Evolutionary conservation across 2,113 vertebrate genomes (phyloP), one percentile per base, ranked within the genome.

Genomic region (Ochotona curzoniae): DNA sequence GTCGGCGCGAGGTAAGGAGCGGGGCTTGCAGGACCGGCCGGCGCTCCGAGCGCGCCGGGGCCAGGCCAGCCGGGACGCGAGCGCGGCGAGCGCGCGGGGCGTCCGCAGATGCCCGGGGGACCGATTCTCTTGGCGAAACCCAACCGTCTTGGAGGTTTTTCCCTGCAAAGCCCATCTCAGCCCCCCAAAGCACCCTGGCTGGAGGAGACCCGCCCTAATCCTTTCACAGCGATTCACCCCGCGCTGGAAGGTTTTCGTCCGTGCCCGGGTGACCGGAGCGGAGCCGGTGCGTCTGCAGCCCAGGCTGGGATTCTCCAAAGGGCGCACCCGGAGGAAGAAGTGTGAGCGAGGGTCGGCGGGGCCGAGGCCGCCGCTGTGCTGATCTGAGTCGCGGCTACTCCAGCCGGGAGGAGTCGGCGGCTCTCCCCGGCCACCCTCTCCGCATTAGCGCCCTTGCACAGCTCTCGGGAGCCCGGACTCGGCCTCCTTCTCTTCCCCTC

Each of bases 1-100:
- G 85, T 85, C 96, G 82, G 92, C 96, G 74, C 84, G 92, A 95
- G 95, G 96, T 95, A 97, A 96, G 96, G 64, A 96, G 86, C 64
- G 38, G 87, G 81, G 94, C 86, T 67, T 91, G 14, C 94, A 89
- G 44, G 81, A 47, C 71, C 69, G 10, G 90, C 21, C 5, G 30
- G 93, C 66, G 70, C 75, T 71, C 13, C 2, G 47, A 66, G 63
- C 84, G 60, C 69, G 2, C 89, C 28, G 70, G 30, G 20, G 93
- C 93, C 2, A 94, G 91, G 76, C 79, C 30, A 92, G 69, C 89
- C 86, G 2, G 88, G 79, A 78, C 66, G 4, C 32, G 89, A 32
- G 64, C 23, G 32, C 86, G 17, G 86, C 86, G 51, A 2, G 75
- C 78, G 82, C 92, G 17, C 85, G 0, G 26, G 78, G 91, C 28